Percentiles rank a stretch among this genome's conserved stretches.
phyloP scores from a whole-genome alignment of 2,797 vertebrate genomes.

The Channa striata region DNA sequence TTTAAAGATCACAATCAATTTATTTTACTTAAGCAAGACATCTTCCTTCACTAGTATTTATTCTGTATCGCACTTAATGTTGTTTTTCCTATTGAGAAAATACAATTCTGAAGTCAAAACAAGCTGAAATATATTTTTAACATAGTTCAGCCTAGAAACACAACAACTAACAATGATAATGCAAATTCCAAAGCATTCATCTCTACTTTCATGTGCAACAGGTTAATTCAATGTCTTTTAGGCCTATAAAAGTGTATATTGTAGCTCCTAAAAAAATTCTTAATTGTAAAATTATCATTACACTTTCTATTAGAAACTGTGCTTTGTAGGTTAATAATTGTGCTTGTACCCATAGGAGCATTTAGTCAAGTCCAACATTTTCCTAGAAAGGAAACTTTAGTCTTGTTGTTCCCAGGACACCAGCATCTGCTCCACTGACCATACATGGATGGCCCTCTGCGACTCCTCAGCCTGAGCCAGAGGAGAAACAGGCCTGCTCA shows the following conservation, averaged over 20 bases:
- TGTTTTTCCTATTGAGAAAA: not conserved
- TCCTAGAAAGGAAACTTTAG: conserved; percentile 62
- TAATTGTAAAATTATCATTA: not conserved
- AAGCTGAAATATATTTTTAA: too few species aligned
- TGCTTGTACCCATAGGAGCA: conserved; percentile 22
- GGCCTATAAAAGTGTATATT: too few species aligned
- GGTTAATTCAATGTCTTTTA: too few species aligned
- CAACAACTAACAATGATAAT: too few species aligned
- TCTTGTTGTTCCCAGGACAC: conserved; percentile 37
- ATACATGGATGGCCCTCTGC: conserved; percentile 72
- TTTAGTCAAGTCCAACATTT: conserved; percentile 33
- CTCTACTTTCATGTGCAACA: too few species aligned
- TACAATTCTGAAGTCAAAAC: too few species aligned
- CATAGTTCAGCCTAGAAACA: not conserved
- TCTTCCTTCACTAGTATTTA: not conserved
- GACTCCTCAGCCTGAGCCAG: conserved; percentile 23
- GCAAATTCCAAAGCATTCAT: too few species aligned
- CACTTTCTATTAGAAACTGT: conserved; percentile 1
- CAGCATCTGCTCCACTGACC: conserved; percentile 61
- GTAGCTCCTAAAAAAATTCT: too few species aligned
- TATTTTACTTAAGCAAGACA: not conserved
- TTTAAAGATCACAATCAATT: not conserved
- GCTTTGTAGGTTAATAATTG: conserved; percentile 7
- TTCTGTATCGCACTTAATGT: not conserved
- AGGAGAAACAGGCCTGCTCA: conserved; percentile 12